Percentiles rank a stretch among this genome's conserved stretches.
These are phyloP conservation scores for Sprattus sprattus DNA, from an alignment of 2,113 vertebrate species.

Conservation along the genomic window DNA sequence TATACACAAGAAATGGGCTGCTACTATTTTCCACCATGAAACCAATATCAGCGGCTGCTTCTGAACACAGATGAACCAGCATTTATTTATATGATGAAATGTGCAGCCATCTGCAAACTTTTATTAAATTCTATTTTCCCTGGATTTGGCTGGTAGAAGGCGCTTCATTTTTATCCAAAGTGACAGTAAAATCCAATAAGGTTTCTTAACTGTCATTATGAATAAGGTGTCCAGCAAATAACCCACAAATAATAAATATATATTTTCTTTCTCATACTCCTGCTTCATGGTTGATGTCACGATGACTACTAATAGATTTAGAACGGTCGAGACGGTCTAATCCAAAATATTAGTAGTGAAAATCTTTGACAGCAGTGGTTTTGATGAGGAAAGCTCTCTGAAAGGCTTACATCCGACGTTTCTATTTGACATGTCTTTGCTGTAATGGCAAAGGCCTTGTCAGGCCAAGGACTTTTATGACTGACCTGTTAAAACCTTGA, in stretches of 20 bases:
- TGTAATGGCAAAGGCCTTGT: background rate
- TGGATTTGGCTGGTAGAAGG: background rate
- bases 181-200: background rate
- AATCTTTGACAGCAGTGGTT: background rate
- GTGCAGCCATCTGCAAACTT: background rate
- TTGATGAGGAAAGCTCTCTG: background rate
- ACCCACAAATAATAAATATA: background rate
- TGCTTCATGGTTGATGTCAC: background rate
- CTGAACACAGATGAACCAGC: background rate
- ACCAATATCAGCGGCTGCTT: background rate
- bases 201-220: background rate
- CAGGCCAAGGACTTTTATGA: background rate
- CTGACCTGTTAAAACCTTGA: background rate
- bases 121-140: background rate
- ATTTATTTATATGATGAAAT: background rate
- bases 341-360: background rate
- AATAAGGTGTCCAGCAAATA: background rate
- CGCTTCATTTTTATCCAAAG: background rate
- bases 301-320: background rate
- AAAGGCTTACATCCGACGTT: background rate
- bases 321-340: background rate
- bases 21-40: background rate
- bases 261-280: background rate
- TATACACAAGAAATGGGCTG: background rate
- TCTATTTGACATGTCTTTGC: background rate